Conservation (phyloP, 1,140 invertebrate genomes). For the Drosophila lini region DNA sequence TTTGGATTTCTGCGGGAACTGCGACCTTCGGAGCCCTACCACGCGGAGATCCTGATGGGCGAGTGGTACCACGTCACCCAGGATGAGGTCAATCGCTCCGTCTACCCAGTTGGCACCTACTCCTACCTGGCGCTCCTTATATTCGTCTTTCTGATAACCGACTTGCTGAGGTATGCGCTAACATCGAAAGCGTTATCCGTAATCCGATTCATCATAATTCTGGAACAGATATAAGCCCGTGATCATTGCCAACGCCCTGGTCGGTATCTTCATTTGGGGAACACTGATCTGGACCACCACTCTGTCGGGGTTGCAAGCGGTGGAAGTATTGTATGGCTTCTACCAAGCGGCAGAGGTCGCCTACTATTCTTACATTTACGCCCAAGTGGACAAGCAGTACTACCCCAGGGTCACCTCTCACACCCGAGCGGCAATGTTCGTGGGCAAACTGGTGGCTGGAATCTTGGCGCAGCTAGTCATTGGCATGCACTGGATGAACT, state of each 20-base stretch:
- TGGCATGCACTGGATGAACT: conserved; percentile 87
- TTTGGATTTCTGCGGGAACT: conserved; percentile 93
- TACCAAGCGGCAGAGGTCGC: conserved; percentile 95
- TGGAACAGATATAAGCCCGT: conserved; percentile 92
- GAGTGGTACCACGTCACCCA: conserved; percentile 89
- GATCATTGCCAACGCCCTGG: conserved; percentile 90
- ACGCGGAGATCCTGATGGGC: conserved; percentile 89
- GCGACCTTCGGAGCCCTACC: conserved; percentile 91
- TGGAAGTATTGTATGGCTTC: conserved; percentile 90
- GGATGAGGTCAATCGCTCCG: conserved; percentile 85
- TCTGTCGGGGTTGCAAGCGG: conserved; percentile 87
- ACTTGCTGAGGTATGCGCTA: conserved; percentile 87
- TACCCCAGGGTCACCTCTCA: conserved; percentile 91
- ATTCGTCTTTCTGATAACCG: conserved; percentile 91
- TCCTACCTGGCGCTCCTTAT: conserved; percentile 89
- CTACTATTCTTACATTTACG: conserved; percentile 97
- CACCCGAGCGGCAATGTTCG: conserved; percentile 88
- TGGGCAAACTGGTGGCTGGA: conserved; percentile 88
- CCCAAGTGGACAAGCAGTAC: conserved; percentile 91
- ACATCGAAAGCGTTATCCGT: conserved; percentile 1
- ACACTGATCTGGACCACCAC: conserved; percentile 89
- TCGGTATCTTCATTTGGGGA: conserved; percentile 89
- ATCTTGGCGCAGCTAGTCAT: conserved; percentile 87
- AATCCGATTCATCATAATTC: neutral
- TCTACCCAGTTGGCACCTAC: conserved; percentile 92